These are phyloP conservation scores for Ectropis crepuscularia DNA, from an alignment of 2,888 invertebrate species.

Conservation along the genomic window DNA sequence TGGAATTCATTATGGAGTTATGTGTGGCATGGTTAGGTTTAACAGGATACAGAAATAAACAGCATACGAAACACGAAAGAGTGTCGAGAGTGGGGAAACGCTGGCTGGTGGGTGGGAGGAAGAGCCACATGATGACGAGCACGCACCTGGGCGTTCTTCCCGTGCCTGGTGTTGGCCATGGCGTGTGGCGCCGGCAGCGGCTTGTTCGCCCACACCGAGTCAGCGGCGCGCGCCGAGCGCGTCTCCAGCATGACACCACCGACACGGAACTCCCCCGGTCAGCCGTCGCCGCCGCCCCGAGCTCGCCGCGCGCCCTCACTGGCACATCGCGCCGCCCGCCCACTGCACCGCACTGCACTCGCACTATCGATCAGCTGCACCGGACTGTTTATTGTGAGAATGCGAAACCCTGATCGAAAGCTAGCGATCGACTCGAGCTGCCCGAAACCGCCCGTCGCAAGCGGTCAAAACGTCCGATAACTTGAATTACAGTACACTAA, in stretches of 20 bases:
- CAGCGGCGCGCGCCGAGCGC: slow-evolving; percentile 90
- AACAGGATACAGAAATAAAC: not conserved
- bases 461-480: slow-evolving; percentile 15
- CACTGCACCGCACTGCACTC: slow-evolving; percentile 59
- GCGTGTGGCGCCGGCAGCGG: slow-evolving; percentile 84
- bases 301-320: slow-evolving; percentile 71
- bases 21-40: not conserved
- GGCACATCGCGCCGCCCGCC: slow-evolving; percentile 37
- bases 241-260: slow-evolving; percentile 88
- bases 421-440: slow-evolving; percentile 61
- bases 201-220: slow-evolving; percentile 87
- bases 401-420: slow-evolving; percentile 73
- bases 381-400: slow-evolving; percentile 69
- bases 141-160: slow-evolving; percentile 88
- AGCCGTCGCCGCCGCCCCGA: slow-evolving; percentile 45
- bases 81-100: not conserved
- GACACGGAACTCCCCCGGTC: slow-evolving; percentile 56
- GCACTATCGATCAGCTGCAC: slow-evolving; percentile 50
- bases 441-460: slow-evolving; percentile 42
- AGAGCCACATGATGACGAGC: slow-evolving; percentile 15
- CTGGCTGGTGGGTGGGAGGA: not conserved
- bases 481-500: slow-evolving; percentile 2
- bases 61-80: not conserved
- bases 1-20: slow-evolving; percentile 20
- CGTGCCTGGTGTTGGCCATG: slow-evolving; percentile 84